Percentiles rank a stretch among this genome's conserved stretches.
phyloP scores from a whole-genome alignment of 2,888 invertebrate genomes.

The Erannis defoliaria region DNA sequence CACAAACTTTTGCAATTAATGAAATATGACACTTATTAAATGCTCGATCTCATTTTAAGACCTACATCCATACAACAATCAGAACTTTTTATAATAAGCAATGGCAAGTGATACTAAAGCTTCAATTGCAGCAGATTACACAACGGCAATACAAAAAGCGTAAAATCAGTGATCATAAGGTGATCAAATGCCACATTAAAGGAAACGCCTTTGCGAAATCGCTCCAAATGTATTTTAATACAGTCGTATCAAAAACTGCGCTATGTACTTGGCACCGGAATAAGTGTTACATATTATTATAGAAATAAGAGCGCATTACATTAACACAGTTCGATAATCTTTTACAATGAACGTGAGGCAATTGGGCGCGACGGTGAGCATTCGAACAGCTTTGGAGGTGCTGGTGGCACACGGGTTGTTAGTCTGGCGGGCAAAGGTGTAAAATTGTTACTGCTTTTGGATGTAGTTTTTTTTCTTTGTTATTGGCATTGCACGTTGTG shows the following conservation, averaged over 20 bases:
- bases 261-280: constrained; percentile 23
- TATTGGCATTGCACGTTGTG: too few relatives aligned
- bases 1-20: constrained; percentile 3
- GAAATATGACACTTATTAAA: constrained; percentile 11
- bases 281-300: constrained; percentile 42
- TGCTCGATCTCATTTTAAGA: constrained; percentile 1
- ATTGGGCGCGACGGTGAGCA: constrained; percentile 41
- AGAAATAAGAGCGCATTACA: constrained; percentile 46
- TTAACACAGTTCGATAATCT: constrained; percentile 54
- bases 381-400: constrained; percentile 25
- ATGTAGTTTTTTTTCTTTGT: too few relatives aligned
- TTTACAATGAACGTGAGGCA: constrained; percentile 48
- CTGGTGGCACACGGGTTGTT: constrained; percentile 24
- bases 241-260: constrained; percentile 19
- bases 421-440: constrained; percentile 1
- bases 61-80: constrained; percentile 10
- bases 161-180: constrained; percentile 22
- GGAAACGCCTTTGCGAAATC: constrained; percentile 28
- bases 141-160: constrained; percentile 15
- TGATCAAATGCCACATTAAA: constrained; percentile 21
- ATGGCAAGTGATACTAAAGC: constrained; percentile 2
- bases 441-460: too few relatives aligned
- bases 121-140: constrained; percentile 5
- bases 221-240: constrained; percentile 24
- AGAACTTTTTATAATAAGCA: constrained; percentile 6